A percentile compares a stretch with the other conserved stretches of the same genome.
Conservation (phyloP, 2,113 vertebrate species). For the Numida meleagris region DNA sequence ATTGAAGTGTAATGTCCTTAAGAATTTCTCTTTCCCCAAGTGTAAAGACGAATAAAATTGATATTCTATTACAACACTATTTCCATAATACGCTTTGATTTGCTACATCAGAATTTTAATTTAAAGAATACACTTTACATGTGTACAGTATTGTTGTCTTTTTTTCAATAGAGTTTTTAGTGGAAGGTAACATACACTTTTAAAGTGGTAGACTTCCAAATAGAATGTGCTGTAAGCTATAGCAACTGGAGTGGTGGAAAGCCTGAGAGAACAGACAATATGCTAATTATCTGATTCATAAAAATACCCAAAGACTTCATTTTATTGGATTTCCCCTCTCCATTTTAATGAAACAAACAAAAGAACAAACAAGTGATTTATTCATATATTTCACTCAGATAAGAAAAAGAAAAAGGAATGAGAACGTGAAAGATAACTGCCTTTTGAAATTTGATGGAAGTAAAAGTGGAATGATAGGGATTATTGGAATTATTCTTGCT, state of each 20-base stretch:
- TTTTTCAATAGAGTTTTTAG: background rate
- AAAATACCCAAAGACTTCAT: background rate
- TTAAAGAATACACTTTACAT: background rate
- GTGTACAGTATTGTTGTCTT: background rate
- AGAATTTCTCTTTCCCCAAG: background rate
- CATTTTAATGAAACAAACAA: background rate
- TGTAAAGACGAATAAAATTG: background rate
- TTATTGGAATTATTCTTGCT: background rate
- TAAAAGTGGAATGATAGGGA: background rate
- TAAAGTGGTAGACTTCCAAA: background rate
- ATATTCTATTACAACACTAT: background rate
- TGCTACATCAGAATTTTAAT: background rate
- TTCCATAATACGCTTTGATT: background rate
- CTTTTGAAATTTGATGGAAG: background rate
- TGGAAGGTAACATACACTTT: background rate
- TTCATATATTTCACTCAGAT: background rate
- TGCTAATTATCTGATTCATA: fast-evolving
- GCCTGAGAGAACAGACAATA: background rate
- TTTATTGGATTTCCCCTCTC: background rate
- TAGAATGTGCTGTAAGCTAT: background rate
- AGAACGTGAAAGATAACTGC: background rate
- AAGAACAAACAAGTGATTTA: background rate
- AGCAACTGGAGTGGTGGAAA: background rate
- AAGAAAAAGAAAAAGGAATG: background rate
- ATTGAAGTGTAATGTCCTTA: background rate